Evolutionary conservation across 2,113 vertebrate species (phyloP), one percentile per base, ranked within the genome.

Genomic region (Apaloderma vittatum): DNA sequence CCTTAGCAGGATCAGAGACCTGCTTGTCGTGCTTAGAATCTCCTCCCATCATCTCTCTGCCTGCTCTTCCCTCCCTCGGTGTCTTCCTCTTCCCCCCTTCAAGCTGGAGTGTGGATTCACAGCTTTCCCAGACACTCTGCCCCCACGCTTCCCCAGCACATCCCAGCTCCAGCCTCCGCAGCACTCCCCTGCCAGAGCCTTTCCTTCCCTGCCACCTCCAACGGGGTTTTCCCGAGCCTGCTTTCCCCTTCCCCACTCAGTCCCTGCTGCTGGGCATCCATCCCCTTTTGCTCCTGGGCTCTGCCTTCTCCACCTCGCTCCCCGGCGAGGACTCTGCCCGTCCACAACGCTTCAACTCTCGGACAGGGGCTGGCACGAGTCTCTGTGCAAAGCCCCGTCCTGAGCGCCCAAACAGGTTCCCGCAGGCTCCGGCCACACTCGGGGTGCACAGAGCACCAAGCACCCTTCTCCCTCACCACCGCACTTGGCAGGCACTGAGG

Each of bases 91-190:
- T 85, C 70, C 34, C 27, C 51, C 9, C 54, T 90, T 55, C 77
- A 55, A 59, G 85, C 59, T 1, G 2, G 48, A 84, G 89, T 45
- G 80, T 54, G 86, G 87, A 93, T 97, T 92, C 85, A 57, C n/a
- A 26, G 80, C 58, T 93, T 96, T 88, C 93, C 75, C 86, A 94
- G 86, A 55, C 54, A 18, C 90, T 95, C 71, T 84, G 57, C 79
- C 88, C 76, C 78, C 66, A 2, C 81, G 81, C 30, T 87, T 78
- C 73, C 57, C 52, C 77, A 58, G 67, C 32, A 57, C 3, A 79
- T 85, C 72, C 57, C 8, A 5, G 51, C 75, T 67, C 43, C 86
- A 65, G 59, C 19, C 61, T 73, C 81, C 36, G 9, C 85, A 90
- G 51, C 2, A 1, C 67, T 88, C 34, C 57, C 79, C 46, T 63